phyloP scores from a whole-genome alignment of 2,888 invertebrate species.

The Chymomyza procnemis region DNA sequence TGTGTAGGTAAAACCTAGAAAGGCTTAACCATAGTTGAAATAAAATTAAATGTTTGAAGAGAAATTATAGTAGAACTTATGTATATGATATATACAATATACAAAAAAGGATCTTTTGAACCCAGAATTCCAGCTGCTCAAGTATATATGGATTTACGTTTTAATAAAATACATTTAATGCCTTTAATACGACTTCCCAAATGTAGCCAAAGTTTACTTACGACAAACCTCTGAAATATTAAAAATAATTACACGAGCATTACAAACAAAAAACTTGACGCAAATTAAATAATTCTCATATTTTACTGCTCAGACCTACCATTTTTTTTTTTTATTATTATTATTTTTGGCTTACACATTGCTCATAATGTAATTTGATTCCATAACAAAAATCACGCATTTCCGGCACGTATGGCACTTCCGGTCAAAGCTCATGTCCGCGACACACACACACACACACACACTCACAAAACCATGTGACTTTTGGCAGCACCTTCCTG shows the following conservation, averaged over 20 bases:
- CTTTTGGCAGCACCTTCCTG: no score
- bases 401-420: conserved; percentile 74
- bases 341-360: conserved; percentile 12
- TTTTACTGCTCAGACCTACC: background rate
- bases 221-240: conserved; percentile 11
- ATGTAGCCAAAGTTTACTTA: background rate
- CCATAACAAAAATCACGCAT: conserved; percentile 72
- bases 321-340: no score
- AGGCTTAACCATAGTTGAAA: no score
- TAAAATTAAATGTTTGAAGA: no score
- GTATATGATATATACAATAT: no score
- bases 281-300: conserved; percentile 25
- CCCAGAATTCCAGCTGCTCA: no score
- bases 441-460: background rate
- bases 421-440: conserved; percentile 67
- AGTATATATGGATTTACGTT: no score
- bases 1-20: no score
- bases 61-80: no score
- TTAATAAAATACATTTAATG: background rate
- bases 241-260: conserved; percentile 30
- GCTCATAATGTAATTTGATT: conserved; percentile 38
- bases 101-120: no score
- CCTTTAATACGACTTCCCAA: background rate
- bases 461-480: background rate
- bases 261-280: conserved; percentile 8